Conservation (phyloP, 2,797 vertebrate species). For the Sphenodon punctatus region DNA sequence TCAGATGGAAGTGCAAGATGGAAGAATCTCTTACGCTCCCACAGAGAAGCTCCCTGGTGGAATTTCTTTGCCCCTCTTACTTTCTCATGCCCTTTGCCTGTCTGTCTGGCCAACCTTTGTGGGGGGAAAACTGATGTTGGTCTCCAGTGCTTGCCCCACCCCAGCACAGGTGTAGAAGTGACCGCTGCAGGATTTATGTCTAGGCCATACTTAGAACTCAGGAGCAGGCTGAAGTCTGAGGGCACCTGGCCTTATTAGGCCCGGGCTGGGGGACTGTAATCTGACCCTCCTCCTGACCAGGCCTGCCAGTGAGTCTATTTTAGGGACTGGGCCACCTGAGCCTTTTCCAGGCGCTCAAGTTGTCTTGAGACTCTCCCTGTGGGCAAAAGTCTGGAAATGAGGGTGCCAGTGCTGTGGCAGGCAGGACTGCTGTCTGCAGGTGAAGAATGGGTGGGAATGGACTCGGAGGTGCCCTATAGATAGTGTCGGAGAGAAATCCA, state of each 20-base stretch:
- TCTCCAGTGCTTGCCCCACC: background rate
- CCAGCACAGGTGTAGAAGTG: background rate
- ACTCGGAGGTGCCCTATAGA: background rate
- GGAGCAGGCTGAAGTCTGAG: background rate
- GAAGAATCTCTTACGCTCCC: too few species aligned
- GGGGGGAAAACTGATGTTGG: background rate
- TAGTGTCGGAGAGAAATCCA: background rate
- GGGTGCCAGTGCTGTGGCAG: background rate
- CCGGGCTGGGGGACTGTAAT: constrained; percentile 58
- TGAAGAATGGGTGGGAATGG: background rate
- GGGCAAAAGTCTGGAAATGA: background rate
- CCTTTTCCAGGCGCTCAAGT: background rate
- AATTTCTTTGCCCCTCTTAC: background rate
- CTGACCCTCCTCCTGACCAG: constrained; percentile 41
- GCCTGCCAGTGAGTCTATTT: background rate
- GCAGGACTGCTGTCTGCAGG: background rate
- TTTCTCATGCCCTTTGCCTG: too few species aligned
- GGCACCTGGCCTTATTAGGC: constrained; percentile 64
- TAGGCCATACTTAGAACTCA: constrained; percentile 51
- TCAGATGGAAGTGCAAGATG: too few species aligned
- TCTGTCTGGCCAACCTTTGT: background rate
- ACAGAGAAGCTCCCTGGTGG: too few species aligned
- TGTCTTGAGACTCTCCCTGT: too few species aligned
- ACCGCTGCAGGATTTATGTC: constrained; percentile 18
- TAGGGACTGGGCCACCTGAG: background rate